Evolutionary conservation across 2,797 vertebrate genomes (phyloP), one percentile per base, ranked within the genome.

Genomic region (Spinus pinus): DNA sequence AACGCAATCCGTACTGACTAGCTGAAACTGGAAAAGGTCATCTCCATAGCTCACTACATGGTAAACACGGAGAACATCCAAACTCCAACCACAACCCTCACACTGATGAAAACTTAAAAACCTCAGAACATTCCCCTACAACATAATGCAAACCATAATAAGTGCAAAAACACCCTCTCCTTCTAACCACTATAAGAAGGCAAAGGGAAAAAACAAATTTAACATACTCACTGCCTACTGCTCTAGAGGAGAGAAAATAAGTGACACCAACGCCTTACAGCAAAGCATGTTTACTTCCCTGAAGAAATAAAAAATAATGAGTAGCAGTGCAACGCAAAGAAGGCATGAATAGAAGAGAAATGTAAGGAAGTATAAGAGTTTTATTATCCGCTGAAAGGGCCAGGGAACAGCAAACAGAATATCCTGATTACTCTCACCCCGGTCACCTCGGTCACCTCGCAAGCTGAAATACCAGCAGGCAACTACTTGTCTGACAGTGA

Each of bases 21-120:
- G 88, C 64, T 86, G 82, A 80, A 95, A 88, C 93, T 81, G 83
- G 88, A 96, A 97, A 96, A 94, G 90, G 87, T 92, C 85, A 93
- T 96, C 92, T 96, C 94, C 94, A 95, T 85, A 92, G 92, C 91
- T 95, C 90, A 85, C 65, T 87, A 61, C 62, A 86, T 64, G 82
- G 94, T 94, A 94, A 97, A 96, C 95, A 97, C 14, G 0, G 84
- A 90, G 93, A 87, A 77, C 81, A 88, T 94, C 93, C 81, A 73
- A 91, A 58, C 95, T 81, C 37, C 75, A 70, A 90, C 94, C 95
- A 95, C 72, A 95, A 81, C 49, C 70, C 90, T 62, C 33, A 81
- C 42, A 27, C 88, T 80, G 86, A 93, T 82, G 90, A 95, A 90
- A 95, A 95, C 73, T 81, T 88, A 6, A 82, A 97, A 96, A 86